phyloP scores from a whole-genome alignment of 2,797 vertebrate genomes.

The Euthynnus affinis region DNA sequence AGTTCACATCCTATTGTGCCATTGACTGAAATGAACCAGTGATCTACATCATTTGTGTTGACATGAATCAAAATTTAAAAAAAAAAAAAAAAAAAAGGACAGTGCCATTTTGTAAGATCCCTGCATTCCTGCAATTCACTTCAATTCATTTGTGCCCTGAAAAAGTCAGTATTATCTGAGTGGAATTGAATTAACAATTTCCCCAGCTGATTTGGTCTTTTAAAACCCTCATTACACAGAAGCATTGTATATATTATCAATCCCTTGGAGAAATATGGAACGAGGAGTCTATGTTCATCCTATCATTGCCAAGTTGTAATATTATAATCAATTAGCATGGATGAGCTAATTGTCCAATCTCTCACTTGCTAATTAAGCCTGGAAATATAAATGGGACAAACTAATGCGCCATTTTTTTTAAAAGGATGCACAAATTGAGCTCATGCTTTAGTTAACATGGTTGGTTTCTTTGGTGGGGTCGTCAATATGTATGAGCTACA shows the following conservation, averaged over 20 bases:
- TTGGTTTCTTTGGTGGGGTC: slow-evolving; percentile 66
- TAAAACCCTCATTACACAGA: slow-evolving; percentile 82
- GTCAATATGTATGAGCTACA: slow-evolving; percentile 86
- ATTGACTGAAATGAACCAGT: slow-evolving; percentile 63
- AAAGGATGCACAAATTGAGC: slow-evolving; percentile 72
- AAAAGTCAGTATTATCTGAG: slow-evolving; percentile 65
- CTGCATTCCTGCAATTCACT: slow-evolving; percentile 50
- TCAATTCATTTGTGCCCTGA: slow-evolving; percentile 56
- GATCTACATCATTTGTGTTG: slow-evolving; percentile 65
- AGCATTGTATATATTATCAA: slow-evolving; percentile 81
- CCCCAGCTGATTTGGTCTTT: slow-evolving; percentile 78
- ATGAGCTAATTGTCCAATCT: slow-evolving; percentile 84
- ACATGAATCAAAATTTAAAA: slow-evolving; percentile 56
- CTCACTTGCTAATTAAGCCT: slow-evolving; percentile 80
- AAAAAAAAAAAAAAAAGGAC: slow-evolving; percentile 52
- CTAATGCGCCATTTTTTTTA: slow-evolving; percentile 58
- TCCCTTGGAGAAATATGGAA: slow-evolving; percentile 77
- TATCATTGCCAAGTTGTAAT: slow-evolving; percentile 79
- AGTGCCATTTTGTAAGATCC: slow-evolving; percentile 43
- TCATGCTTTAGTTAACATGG: slow-evolving; percentile 63
- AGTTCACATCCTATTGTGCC: slow-evolving; percentile 53
- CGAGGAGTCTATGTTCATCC: slow-evolving; percentile 71
- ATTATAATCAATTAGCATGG: slow-evolving; percentile 85
- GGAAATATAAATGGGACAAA: slow-evolving; percentile 81
- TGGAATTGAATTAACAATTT: slow-evolving; percentile 83